phyloP scores from a whole-genome alignment of 2,797 vertebrate genomes.

The Macrochelys suwanniensis region DNA sequence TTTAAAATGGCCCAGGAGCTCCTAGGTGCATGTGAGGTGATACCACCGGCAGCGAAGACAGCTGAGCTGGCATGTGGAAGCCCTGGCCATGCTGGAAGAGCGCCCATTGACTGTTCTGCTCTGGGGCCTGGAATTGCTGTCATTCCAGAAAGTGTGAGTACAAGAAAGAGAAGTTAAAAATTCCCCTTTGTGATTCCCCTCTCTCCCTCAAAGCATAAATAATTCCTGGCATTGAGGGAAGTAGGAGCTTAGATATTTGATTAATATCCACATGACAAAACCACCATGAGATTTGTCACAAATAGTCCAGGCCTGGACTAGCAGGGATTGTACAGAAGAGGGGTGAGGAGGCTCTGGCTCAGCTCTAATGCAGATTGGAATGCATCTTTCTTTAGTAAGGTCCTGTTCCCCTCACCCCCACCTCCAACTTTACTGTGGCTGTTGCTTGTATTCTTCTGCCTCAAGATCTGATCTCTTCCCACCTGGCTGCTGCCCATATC shows the following conservation, averaged over 20 bases:
- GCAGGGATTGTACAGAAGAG: not conserved
- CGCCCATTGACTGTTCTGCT: too few species aligned
- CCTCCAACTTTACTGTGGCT: not conserved
- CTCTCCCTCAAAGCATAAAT: not conserved
- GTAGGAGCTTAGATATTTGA: not conserved
- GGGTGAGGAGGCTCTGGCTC: not conserved
- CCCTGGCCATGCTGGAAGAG: too few species aligned
- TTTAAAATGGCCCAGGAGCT: too few species aligned
- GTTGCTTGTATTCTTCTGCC: not conserved
- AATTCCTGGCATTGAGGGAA: not conserved
- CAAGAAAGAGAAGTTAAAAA: not conserved
- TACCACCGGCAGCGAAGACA: too few species aligned
- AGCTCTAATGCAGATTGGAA: not conserved
- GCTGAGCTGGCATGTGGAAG: too few species aligned
- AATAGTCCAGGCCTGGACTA: not conserved
- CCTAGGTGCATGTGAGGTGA: too few species aligned
- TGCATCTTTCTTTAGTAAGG: not conserved
- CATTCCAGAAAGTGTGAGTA: too few species aligned
- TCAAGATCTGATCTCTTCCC: not conserved
- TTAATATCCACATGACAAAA: not conserved
- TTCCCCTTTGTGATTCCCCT: not conserved
- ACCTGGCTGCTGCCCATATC: fast-evolving
- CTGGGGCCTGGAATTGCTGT: too few species aligned
- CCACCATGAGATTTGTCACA: not conserved
- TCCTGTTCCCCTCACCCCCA: not conserved